Percentiles rank a stretch among this genome's conserved stretches.
phyloP scores from a whole-genome alignment of 2,797 vertebrate species.

The Pogoniulus pusillus region DNA sequence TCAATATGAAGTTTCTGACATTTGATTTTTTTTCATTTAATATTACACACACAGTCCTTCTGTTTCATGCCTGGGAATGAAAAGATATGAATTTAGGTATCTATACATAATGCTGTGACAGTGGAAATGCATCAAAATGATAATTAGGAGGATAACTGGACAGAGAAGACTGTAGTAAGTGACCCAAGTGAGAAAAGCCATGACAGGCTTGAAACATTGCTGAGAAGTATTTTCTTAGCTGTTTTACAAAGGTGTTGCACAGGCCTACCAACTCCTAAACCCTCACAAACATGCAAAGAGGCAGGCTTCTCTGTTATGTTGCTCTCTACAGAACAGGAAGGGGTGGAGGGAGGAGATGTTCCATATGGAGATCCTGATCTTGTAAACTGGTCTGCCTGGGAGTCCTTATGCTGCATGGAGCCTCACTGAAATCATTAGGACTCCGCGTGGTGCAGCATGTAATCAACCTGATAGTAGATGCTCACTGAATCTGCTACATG shows the following conservation, averaged over 20 bases:
- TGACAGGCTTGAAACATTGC: neutral
- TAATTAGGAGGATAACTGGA: neutral
- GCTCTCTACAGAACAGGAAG: neutral
- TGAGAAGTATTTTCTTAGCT: neutral
- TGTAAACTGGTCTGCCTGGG: constrained; percentile 50
- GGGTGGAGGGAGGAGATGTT: constrained; percentile 35
- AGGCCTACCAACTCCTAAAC: neutral
- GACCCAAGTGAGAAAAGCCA: neutral
- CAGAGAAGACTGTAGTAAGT: neutral
- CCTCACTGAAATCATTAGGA: constrained; percentile 48
- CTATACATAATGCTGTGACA: neutral
- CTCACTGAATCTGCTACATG: constrained; percentile 56
- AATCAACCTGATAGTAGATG: constrained; percentile 64
- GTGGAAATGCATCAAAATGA: neutral
- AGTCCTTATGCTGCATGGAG: constrained; percentile 47
- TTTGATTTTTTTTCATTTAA: neutral
- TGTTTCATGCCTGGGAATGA: neutral
- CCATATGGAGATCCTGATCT: constrained; percentile 47
- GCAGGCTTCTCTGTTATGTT: constrained; percentile 10
- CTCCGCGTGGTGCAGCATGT: constrained; percentile 36
- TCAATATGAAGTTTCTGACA: constrained; percentile 61
- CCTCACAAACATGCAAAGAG: neutral
- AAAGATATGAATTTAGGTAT: neutral
- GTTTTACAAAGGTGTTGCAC: neutral
- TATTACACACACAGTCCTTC: neutral